Conservation (phyloP, 1,140 invertebrate genomes). For the Drosophila lowei region DNA sequence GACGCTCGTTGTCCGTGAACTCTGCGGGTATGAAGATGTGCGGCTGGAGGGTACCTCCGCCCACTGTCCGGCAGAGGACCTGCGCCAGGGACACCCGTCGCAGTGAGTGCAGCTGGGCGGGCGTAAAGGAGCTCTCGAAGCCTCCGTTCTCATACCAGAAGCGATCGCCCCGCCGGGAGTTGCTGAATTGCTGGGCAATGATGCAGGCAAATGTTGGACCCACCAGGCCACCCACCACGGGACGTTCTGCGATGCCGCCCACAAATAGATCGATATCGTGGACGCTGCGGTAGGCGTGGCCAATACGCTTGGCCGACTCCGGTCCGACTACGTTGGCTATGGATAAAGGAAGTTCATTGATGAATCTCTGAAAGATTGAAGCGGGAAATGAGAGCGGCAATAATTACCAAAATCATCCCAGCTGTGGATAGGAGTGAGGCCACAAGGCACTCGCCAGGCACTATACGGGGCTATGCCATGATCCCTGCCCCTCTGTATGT, state of each 20-base stretch:
- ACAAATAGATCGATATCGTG: conserved; percentile 96
- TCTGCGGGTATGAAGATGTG: conserved; percentile 77
- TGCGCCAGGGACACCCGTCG: conserved; percentile 90
- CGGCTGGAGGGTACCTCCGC: conserved; percentile 79
- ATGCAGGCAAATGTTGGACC: conserved; percentile 98
- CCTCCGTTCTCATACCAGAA: conserved; percentile 96
- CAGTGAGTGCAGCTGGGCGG: conserved; percentile 94
- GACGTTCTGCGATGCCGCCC: conserved; percentile 92
- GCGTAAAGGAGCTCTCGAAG: conserved; percentile 89
- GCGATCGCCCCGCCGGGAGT: conserved; percentile 93
- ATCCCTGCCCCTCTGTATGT: conserved; percentile 94
- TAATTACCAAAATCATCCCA: conserved; percentile 88
- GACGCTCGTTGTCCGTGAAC: conserved; percentile 71
- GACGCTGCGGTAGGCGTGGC: conserved; percentile 87
- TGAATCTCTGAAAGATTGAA: not conserved
- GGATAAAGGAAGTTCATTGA: not conserved
- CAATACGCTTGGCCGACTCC: conserved; percentile 86
- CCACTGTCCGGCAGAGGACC: conserved; percentile 88
- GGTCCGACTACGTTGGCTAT: conserved; percentile 87
- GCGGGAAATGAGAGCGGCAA: too few species aligned
- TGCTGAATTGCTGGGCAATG: conserved; percentile 95
- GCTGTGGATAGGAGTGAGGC: conserved; percentile 87
- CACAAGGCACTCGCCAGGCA: conserved; percentile 91
- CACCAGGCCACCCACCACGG: conserved; percentile 91
- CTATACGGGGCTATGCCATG: conserved; percentile 94